A percentile compares a stretch with the other conserved stretches of the same genome.
Evolutionary conservation across 2,797 vertebrate species (phyloP).

Genomic region (Lagorchestes hirsutus): DNA sequence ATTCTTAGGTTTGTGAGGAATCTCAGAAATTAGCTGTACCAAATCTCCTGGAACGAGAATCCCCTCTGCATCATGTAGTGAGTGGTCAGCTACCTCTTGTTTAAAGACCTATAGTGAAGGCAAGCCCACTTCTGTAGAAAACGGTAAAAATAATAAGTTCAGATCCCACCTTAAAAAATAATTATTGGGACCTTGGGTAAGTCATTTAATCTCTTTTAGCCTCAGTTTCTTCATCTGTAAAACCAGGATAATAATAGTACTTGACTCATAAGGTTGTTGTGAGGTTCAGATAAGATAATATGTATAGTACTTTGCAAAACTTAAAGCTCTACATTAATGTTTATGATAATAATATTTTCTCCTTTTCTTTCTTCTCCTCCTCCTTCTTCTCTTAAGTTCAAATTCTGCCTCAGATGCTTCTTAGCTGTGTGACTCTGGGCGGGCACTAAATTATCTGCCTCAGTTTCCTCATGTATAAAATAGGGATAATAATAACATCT

Average conservation of each 20-base stretch:
- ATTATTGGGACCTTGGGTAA: background rate
- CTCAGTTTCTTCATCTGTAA: constrained; percentile 1
- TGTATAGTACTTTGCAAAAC: background rate
- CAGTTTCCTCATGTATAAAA: background rate
- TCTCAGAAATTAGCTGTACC: background rate
- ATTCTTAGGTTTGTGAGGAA: background rate
- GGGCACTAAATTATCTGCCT: background rate
- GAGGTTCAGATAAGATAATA: background rate
- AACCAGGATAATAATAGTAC: background rate
- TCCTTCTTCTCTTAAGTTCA: background rate
- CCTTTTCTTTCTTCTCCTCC: background rate
- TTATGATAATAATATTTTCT: background rate
- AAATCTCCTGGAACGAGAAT: background rate
- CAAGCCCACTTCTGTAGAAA: background rate
- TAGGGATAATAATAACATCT: background rate
- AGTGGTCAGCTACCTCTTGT: background rate
- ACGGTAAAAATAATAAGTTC: background rate
- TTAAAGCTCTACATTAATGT: background rate
- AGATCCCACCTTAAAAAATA: background rate
- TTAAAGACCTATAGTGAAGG: background rate
- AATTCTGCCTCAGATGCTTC: background rate
- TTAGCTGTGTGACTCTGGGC: background rate
- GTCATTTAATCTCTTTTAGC: background rate
- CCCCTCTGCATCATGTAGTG: background rate
- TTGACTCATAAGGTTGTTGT: background rate